Percentiles rank a stretch among this genome's conserved stretches.
These are phyloP conservation scores for Esox niger DNA, from an alignment of 2,113 vertebrate species.

Conservation along the genomic window DNA sequence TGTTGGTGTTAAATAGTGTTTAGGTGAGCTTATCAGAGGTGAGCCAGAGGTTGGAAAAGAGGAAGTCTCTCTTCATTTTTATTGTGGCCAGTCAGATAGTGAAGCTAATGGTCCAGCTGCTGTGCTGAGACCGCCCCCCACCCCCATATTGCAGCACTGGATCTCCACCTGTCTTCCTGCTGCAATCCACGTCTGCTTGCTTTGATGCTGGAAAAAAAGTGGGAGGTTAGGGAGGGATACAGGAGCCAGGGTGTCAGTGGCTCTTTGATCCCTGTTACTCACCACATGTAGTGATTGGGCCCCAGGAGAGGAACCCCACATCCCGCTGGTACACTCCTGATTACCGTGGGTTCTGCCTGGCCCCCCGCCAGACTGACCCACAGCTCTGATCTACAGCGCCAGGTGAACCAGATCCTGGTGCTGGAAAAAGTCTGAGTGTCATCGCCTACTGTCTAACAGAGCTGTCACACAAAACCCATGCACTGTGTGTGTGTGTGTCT, in stretches of 20 bases:
- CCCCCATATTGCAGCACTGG: not conserved
- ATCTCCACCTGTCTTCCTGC: slow-evolving; percentile 67
- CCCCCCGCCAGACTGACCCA: slow-evolving; percentile 20
- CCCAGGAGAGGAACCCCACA: slow-evolving; percentile 30
- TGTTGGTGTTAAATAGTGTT: slow-evolving; percentile 7
- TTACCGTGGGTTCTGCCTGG: not conserved
- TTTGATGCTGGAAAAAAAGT: slow-evolving; percentile 59
- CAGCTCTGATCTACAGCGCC: slow-evolving; percentile 51
- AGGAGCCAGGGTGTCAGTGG: slow-evolving; percentile 43
- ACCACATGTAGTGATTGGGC: slow-evolving; percentile 49
- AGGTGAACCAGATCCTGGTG: slow-evolving; percentile 51
- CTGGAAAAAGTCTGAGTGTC: slow-evolving; percentile 29
- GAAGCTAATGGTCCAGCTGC: slow-evolving; percentile 45
- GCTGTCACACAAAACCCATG: no score
- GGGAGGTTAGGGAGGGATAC: not conserved
- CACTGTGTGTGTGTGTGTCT: no score
- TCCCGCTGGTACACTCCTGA: not conserved
- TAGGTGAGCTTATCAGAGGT: slow-evolving; percentile 31
- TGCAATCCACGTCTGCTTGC: slow-evolving; percentile 53
- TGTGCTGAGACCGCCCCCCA: slow-evolving; percentile 31
- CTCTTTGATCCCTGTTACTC: slow-evolving; percentile 75
- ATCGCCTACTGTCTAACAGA: not conserved
- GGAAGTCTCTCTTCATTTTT: slow-evolving; percentile 49
- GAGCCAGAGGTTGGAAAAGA: slow-evolving; percentile 52
- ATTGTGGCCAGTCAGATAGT: slow-evolving; percentile 25